These are phyloP conservation scores for Idaea dimidiata DNA, from an alignment of 2,888 invertebrate species.

Conservation along the genomic window DNA sequence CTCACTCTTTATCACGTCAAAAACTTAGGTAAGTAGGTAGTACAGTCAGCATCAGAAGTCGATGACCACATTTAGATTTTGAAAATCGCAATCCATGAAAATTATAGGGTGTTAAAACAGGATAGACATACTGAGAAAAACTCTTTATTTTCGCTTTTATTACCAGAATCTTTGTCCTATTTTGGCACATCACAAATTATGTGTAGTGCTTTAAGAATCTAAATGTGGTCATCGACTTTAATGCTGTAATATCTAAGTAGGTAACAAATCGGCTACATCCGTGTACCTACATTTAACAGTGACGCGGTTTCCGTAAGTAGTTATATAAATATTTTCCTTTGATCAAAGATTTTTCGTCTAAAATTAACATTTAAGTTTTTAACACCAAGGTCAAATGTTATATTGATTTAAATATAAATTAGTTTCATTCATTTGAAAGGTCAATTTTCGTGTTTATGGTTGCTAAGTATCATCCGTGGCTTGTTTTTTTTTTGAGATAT, in stretches of 20 bases:
- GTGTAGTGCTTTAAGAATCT: too few relatives aligned
- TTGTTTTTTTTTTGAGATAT: constrained; percentile 9
- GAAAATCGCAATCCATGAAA: too few relatives aligned
- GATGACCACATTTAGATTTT: too few relatives aligned
- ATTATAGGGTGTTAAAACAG: too few relatives aligned
- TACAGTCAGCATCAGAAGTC: too few relatives aligned
- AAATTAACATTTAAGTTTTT: constrained; percentile 16
- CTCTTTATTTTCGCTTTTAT: too few relatives aligned
- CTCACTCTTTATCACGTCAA: too few relatives aligned
- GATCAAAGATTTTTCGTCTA: neutral
- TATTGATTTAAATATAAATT: constrained; percentile 27
- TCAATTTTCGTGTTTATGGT: constrained; percentile 18
- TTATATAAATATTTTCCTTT: constrained; percentile 7
- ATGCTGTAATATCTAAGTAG: neutral
- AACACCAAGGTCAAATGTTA: constrained; percentile 17
- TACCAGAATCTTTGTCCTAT: too few relatives aligned
- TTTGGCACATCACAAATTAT: too few relatives aligned
- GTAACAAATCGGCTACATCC: neutral
- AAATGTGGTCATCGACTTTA: too few relatives aligned
- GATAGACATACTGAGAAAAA: too few relatives aligned
- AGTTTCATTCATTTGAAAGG: constrained; percentile 22
- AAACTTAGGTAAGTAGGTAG: too few relatives aligned
- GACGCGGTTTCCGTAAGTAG: constrained; percentile 11
- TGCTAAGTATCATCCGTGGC: constrained; percentile 3
- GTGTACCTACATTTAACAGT: neutral